Conservation (phyloP, 2,797 vertebrate species). For the Rhodeus uyekii region DNA sequence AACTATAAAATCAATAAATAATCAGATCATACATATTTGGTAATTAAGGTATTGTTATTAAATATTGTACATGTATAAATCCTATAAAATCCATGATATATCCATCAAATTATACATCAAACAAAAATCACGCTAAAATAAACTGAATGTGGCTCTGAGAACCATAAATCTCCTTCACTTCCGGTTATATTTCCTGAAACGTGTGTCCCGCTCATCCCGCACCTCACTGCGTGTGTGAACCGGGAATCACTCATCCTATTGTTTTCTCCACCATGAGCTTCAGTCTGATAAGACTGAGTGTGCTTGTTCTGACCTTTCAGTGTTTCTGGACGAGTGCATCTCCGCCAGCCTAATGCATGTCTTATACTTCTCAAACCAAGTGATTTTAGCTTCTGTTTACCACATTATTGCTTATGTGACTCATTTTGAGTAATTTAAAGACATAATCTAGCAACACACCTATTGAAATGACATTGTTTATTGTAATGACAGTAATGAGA, state of each 20-base stretch:
- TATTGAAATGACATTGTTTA: constrained; percentile 27
- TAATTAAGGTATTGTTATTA: too few species aligned
- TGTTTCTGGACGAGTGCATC: constrained; percentile 55
- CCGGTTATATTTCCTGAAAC: too few species aligned
- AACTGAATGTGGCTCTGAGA: too few species aligned
- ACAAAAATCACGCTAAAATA: too few species aligned
- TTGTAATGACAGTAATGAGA: constrained; percentile 13
- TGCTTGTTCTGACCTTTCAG: constrained; percentile 56
- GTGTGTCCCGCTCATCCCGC: too few species aligned
- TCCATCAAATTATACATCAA: too few species aligned
- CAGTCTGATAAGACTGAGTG: constrained; percentile 38
- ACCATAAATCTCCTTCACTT: too few species aligned
- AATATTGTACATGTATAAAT: too few species aligned
- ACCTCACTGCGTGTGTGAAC: constrained; percentile 11
- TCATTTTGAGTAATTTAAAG: constrained; percentile 14
- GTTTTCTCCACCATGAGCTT: constrained; percentile 51
- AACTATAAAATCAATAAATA: too few species aligned
- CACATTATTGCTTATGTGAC: constrained; percentile 40
- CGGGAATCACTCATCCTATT: constrained; percentile 40
- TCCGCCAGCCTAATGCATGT: too few species aligned
- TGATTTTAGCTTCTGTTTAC: constrained; percentile 41
- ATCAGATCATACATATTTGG: too few species aligned
- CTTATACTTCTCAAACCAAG: constrained; percentile 49
- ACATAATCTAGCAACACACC: constrained; percentile 19
- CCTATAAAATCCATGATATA: too few species aligned